These are phyloP conservation scores for Dasyprocta punctata DNA, from an alignment of 2,113 vertebrate genomes.

Conservation along the genomic window DNA sequence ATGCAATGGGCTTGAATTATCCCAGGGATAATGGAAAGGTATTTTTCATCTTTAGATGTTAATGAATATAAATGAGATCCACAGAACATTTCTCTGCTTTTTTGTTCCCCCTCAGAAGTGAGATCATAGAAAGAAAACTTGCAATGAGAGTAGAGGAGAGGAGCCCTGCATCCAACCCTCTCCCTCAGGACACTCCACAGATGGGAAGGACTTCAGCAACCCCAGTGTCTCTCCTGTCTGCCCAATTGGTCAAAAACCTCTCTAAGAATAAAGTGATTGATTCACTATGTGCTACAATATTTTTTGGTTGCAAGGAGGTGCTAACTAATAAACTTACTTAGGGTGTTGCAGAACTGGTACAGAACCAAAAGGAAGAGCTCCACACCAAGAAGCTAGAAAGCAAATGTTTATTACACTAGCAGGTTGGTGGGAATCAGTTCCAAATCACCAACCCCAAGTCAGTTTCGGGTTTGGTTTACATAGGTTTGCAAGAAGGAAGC, in stretches of 20 bases:
- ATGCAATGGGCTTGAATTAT: constrained; percentile 83
- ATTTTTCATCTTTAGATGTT: constrained; percentile 87
- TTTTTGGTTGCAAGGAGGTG: constrained; percentile 10
- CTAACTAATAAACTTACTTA: not conserved
- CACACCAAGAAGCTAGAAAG: no score
- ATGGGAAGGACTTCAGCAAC: not conserved
- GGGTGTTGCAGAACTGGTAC: not conserved
- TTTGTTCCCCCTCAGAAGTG: constrained; percentile 44
- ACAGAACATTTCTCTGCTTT: constrained; percentile 80
- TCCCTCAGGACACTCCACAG: not conserved
- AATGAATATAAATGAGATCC: constrained; percentile 86
- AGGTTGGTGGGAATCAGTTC: no score
- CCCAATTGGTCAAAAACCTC: not conserved
- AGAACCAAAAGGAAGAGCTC: no score
- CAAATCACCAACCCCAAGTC: no score
- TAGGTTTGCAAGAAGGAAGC: no score
- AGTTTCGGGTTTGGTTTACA: no score
- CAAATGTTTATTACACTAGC: no score
- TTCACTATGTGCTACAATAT: not conserved
- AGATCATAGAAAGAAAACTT: constrained; percentile 63
- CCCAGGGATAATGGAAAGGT: constrained; percentile 79
- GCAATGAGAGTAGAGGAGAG: not conserved
- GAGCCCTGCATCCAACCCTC: not conserved
- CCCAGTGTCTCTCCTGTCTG: not conserved
- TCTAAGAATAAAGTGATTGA: constrained; percentile 21